Conservation (phyloP, 2,797 vertebrate species). For the Darevskia nairensis region DNA sequence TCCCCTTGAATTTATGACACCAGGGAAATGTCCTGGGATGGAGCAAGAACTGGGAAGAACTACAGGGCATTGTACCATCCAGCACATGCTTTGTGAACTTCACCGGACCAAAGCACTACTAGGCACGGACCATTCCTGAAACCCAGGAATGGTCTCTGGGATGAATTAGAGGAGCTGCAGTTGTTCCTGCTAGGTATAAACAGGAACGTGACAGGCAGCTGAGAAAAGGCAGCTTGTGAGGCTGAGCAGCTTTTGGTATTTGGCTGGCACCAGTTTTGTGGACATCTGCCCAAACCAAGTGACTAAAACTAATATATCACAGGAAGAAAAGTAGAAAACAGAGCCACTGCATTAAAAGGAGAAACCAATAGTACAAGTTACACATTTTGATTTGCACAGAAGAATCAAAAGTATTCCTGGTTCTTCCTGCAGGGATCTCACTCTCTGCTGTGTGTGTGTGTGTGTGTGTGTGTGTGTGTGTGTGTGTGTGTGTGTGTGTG, state of each 20-base stretch:
- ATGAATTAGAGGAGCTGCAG: slow-evolving; percentile 27
- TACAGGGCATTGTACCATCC: neutral
- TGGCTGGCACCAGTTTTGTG: slow-evolving; percentile 52
- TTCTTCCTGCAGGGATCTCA: slow-evolving; percentile 15
- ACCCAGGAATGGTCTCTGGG: slow-evolving; percentile 10
- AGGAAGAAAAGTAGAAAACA: slow-evolving; percentile 48
- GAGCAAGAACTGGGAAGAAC: neutral
- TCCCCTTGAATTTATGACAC: neutral
- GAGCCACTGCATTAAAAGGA: slow-evolving; percentile 28
- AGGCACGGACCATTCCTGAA: neutral
- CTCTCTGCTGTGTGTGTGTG: neutral
- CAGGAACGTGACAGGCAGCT: slow-evolving; percentile 8
- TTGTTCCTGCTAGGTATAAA: slow-evolving; percentile 9
- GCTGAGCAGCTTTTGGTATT: neutral
- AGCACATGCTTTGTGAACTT: neutral
- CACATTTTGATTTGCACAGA: neutral
- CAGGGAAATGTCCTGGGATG: neutral
- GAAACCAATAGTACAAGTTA: neutral
- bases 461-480: neutral
- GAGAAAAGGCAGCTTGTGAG: slow-evolving; percentile 47
- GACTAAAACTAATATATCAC: slow-evolving; percentile 55
- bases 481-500: neutral
- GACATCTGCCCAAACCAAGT: slow-evolving; percentile 34
- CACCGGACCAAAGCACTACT: neutral
- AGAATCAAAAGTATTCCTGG: neutral